These are phyloP conservation scores for Sycobia sp. DNA, from an alignment of 1,140 invertebrate species.

Conservation along the genomic window DNA sequence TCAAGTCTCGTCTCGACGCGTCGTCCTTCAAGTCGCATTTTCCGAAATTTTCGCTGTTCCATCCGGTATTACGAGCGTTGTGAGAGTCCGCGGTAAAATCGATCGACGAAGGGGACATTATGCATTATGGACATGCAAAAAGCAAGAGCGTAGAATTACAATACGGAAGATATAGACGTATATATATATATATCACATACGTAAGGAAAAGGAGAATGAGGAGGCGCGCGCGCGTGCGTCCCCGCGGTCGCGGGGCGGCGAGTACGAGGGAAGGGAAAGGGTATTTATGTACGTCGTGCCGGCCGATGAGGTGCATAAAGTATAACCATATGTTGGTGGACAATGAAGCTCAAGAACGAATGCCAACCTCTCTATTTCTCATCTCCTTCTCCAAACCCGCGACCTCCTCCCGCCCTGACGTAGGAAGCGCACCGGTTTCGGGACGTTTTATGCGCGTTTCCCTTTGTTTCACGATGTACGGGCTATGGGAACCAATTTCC, in stretches of 20 bases:
- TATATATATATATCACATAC: neutral
- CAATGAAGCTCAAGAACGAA: slow-evolving; percentile 35
- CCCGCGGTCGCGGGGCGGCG: neutral
- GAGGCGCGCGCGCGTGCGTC: no score
- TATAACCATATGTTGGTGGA: slow-evolving; percentile 36
- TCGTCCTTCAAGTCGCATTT: no score
- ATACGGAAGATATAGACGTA: no score
- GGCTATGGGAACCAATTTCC: slow-evolving; percentile 47
- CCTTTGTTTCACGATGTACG: slow-evolving; percentile 39
- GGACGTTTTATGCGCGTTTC: slow-evolving; percentile 35
- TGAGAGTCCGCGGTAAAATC: no score
- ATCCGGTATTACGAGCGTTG: no score
- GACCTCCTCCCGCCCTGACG: neutral
- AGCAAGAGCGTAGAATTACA: no score
- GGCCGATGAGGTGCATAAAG: slow-evolving; percentile 35
- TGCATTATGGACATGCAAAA: no score
- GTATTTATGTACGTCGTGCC: slow-evolving; percentile 22
- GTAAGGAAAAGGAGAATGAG: neutral
- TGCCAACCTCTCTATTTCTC: slow-evolving; percentile 26
- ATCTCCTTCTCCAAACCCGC: neutral
- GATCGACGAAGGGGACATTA: no score
- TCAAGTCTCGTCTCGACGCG: no score
- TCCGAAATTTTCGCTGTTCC: no score
- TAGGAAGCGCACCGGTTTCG: slow-evolving; percentile 27
- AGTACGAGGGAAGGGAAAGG: slow-evolving; percentile 30